Evolutionary conservation across 2,113 vertebrate genomes (phyloP), one percentile per base, ranked within the genome.

Genomic region (Hylia prasina): DNA sequence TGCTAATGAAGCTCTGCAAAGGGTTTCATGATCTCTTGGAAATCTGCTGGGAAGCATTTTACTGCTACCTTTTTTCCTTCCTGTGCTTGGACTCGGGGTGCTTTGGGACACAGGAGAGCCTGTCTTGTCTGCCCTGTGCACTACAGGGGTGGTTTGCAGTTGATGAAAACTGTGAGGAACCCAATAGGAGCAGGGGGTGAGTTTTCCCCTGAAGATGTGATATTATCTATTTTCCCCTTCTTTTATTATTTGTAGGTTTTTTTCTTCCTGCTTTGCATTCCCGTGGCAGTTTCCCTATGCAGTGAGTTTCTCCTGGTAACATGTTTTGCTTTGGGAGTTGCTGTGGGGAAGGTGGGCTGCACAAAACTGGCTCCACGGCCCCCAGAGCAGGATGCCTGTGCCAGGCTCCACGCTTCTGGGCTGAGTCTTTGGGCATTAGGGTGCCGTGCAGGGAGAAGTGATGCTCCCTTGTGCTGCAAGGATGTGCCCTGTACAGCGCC

Each of bases 321-420:
- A 0, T 54, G 33, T 69, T 90, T 50, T 64, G 37, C 57, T 85
- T 84, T 54, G 40, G 47, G 87, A 50, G 12, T 64, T 82, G n/a
- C 8, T 42, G 17, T 45, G 45, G 15, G 23, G 25, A 16, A 37
- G 23, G 17, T 44, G n/a, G 24, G 16, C 18, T 71, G 51, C 4
- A 21, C 12, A 53, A 25, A 47, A 37, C n/a, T 53, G 16, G 6
- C 33, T 89, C 35, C 21, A 10, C 0, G 0, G 44, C 53, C 39
- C 13, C 37, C 16, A 31, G 39, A 66, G 39, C 77, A 70, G 51
- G 45, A 50, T 47, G 33, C 4, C 19, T 1, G 23, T 66, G 42
- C 10, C 0, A 2, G 27, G 27, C 47, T 75, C 19, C 23, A 10
- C 0, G 0, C 5, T 82, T 86, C 6, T 22, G 28, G 66, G 50